Base-by-base conservation (phyloP, 2,888 invertebrate species). In the Dolichomitus sp. region DNA sequence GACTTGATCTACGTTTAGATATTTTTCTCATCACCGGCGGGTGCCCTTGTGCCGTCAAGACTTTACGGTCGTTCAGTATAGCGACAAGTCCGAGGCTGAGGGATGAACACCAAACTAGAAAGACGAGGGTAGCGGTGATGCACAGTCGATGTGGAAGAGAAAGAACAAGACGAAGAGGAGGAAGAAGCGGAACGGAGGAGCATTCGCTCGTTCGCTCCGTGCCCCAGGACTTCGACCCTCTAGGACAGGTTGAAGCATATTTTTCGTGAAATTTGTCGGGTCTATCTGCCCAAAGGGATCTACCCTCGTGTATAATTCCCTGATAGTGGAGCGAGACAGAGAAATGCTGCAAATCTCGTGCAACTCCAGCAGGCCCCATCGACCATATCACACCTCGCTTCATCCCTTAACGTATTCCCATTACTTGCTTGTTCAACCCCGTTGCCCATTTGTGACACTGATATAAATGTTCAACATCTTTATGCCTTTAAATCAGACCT, bases 271-370 rank as follows among this genome's bases (percentile, higher is more conserved):
- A 93, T 93, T 93, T 93, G 93, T 93, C 93, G 91, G 87, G 84
- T 87, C 88, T 93, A 93, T 93, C 92, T 87, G 84, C 50, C 87
- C 85, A 81, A 85, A 85, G 91, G 90, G 91, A 93, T 93, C 92
- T 93, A 92, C 93, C 93, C 93, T 90, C 90, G 87, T 88, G 85
- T 89, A 90, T 92, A 91, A 92, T 91, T 92, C 89, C 88, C 86
- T 83, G 85, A 86, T 80, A 86, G 88, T 72, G 19, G 17, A 70
- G 68, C 23, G 52, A 54, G 42, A 54, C n/a, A 61, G 65, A 66
- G 70, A 19, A 92, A 94, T 96, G 85, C 95, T 95, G 93, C 95
- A 96, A 88, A 91, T 90, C 92, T 83, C 68, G 72, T 54, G 45
- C 59, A 76, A 48, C 59, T 59, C 45, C 23, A 61, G 54, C 6